phyloP scores from a whole-genome alignment of 2,888 invertebrate genomes.

The Rotaria sp. region DNA sequence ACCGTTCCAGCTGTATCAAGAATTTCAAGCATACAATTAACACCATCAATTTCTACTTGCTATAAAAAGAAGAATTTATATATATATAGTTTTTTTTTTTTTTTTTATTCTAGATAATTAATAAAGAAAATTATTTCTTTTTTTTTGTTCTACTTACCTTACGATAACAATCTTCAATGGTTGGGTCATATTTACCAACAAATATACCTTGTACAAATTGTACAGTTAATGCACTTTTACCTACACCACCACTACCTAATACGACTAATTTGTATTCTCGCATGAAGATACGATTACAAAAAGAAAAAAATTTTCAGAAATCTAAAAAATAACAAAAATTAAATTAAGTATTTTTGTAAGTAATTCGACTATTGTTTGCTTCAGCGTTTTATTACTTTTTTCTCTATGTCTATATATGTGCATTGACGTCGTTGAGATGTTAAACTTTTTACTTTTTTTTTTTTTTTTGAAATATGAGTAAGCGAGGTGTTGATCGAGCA shows the following conservation, averaged over 20 bases:
- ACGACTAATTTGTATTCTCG: slow-evolving; percentile 58
- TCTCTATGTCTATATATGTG: not conserved
- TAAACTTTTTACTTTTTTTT: too few relatives aligned
- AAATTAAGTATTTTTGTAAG: not conserved
- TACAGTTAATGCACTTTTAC: slow-evolving; percentile 62
- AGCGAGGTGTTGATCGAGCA: slow-evolving; percentile 8
- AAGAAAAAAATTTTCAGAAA: not conserved
- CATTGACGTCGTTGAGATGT: not conserved
- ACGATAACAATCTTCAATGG: slow-evolving; percentile 98
- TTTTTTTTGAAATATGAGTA: slow-evolving; percentile 16
- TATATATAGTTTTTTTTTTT: not conserved
- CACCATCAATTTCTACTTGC: slow-evolving; percentile 98
- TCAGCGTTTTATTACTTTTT: not conserved
- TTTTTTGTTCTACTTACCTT: slow-evolving; percentile 58
- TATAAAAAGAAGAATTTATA: slow-evolving; percentile 46
- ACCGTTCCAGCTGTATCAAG: slow-evolving; percentile 97
- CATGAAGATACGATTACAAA: slow-evolving; percentile 61
- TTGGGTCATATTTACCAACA: slow-evolving; percentile 91
- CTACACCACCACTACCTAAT: slow-evolving; percentile 40
- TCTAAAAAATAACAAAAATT: not conserved
- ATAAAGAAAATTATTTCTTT: not conserved
- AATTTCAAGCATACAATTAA: slow-evolving; percentile 99
- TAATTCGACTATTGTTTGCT: not conserved
- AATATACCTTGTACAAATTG: slow-evolving; percentile 98
- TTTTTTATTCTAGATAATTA: not conserved